Conservation (phyloP, 2,113 vertebrate genomes). For the Bungarus multicinctus region DNA sequence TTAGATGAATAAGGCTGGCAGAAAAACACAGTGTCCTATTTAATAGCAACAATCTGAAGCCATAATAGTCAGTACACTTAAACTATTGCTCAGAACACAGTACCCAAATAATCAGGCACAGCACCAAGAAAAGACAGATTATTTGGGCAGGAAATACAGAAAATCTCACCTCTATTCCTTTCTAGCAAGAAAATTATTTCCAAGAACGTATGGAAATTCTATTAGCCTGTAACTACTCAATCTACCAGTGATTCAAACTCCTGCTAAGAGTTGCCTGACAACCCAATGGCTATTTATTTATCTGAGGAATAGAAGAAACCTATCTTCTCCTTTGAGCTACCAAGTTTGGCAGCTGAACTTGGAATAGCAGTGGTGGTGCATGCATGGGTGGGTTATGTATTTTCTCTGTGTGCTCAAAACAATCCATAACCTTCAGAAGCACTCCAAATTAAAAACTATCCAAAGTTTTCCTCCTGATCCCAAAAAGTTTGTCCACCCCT, state of each 20-base stretch:
- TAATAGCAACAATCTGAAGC: slow-evolving; percentile 17
- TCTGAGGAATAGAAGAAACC: background rate
- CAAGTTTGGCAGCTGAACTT: background rate
- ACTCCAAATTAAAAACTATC: background rate
- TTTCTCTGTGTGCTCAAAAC: background rate
- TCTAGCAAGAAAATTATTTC: background rate
- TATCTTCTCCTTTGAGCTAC: background rate
- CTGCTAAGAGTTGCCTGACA: background rate
- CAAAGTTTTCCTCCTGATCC: background rate
- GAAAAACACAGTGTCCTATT: slow-evolving; percentile 51
- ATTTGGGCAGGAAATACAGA: background rate
- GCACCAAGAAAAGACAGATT: background rate
- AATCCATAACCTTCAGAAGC: background rate
- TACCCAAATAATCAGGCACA: background rate
- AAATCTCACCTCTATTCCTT: background rate
- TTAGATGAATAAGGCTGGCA: slow-evolving; percentile 57
- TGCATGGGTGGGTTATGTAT: background rate
- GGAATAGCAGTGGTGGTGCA: background rate
- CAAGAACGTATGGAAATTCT: background rate
- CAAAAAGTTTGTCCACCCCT: background rate
- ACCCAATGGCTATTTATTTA: background rate
- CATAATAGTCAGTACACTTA: slow-evolving; percentile 13
- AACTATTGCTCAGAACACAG: slow-evolving; percentile 5
- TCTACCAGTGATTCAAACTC: background rate
- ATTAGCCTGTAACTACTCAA: background rate